Conservation (phyloP, 1,140 invertebrate species). For the Eriosoma lanigerum region DNA sequence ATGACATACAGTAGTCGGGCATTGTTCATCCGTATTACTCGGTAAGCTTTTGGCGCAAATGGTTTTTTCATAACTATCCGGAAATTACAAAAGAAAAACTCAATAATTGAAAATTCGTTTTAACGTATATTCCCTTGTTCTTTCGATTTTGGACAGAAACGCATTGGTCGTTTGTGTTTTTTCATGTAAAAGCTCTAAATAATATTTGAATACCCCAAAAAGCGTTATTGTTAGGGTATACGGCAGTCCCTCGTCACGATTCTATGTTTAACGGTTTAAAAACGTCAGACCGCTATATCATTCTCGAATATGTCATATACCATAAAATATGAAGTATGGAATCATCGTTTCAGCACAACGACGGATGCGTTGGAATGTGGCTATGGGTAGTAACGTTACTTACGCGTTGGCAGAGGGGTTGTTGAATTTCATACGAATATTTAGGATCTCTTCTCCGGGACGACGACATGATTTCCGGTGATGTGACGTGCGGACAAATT, state of each 20-base stretch:
- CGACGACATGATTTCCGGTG: constrained; percentile 24
- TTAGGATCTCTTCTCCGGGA: background rate
- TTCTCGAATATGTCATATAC: constrained; percentile 9
- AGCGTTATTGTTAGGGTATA: background rate
- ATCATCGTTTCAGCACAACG: background rate
- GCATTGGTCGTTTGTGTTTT: background rate
- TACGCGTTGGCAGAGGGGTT: background rate
- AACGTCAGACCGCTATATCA: background rate
- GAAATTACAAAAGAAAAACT: constrained; percentile 42
- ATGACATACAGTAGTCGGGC: background rate
- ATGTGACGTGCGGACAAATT: constrained; percentile 49
- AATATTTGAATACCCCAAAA: background rate
- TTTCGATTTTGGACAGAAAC: background rate
- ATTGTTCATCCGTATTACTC: constrained; percentile 16
- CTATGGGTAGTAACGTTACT: background rate
- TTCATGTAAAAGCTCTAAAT: background rate
- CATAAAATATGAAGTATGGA: constrained; percentile 32
- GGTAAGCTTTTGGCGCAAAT: background rate
- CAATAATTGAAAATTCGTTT: constrained; percentile 8
- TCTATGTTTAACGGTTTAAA: constrained; percentile 2
- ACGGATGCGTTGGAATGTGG: constrained; percentile 4
- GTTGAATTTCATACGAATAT: constrained; percentile 21
- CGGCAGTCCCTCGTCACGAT: background rate
- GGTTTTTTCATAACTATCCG: constrained; percentile 19
- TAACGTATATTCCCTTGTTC: background rate